Base-by-base conservation (phyloP, 2,888 invertebrate genomes). In the Shargacucullia verbasci region DNA sequence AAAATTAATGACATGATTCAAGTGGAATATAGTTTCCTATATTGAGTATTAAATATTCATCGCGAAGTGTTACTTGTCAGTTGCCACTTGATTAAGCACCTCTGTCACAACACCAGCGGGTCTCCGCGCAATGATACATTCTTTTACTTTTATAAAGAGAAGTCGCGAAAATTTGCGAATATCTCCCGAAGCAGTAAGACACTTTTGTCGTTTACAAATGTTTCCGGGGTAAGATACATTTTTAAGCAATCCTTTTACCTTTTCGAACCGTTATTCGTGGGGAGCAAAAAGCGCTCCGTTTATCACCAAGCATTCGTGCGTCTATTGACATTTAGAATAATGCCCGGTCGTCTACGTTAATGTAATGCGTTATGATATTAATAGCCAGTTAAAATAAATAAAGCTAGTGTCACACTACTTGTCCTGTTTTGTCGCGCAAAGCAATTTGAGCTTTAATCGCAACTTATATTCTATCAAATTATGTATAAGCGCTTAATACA, bases 301-400 rank as follows among this genome's bases (percentile, higher is more conserved):
- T 39, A 25, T 52, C 44, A 55, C 34, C 44, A 4, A 49, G 14
- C 31, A 35, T 40, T 50, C 29, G 20, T 37, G 46, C 14, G 35
- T 12, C 29, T 43, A 64, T 61, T 61, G 56, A 63, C 56, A 55
- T 66, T 68, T 49, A 38, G 27, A 64, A 45, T 64, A 63, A 60
- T 50, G 34, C 14, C 39, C 55, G 29, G 20, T 53, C 39, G 43
- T 41, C 15, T 37, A 52, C 15, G 27, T 48, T 46, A 13, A 48
- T 34, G 13, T 27, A 48, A 48, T 63, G 38, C 34, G 29, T 54
- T 37, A 6, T 11, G 27, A 41, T 41, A 10, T 4, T 5, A 29
- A n/a, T 12, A 29, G 27, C 12, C 8, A 25, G 9, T 9, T 9
- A 13, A 10, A n/a, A 7, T 9, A 8, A 3, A 9, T 15, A 15